A percentile compares a stretch with the other conserved stretches of the same genome.
These are phyloP conservation scores for Halocynthia roretzi DNA, from an alignment of 23 tunicate species.

Conservation along the genomic window DNA sequence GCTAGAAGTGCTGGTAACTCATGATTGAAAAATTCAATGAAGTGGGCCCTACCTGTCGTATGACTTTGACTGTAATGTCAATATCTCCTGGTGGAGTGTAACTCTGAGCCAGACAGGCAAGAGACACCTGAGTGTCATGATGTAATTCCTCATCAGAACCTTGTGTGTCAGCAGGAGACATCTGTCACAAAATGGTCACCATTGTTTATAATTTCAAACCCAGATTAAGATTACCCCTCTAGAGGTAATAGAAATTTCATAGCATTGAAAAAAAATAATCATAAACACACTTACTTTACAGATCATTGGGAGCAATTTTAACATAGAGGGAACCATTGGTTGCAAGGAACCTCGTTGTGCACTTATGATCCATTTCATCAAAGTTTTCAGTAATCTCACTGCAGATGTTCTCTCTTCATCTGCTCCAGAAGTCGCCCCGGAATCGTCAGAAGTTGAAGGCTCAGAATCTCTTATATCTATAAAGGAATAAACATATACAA, in stretches of 20 bases:
- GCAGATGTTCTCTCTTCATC: conserved; percentile 47
- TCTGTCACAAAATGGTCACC: neutral
- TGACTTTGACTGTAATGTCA: conserved; percentile 13
- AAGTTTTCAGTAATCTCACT: conserved; percentile 52
- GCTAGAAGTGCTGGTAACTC: neutral
- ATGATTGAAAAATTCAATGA: neutral
- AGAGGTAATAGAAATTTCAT: no score
- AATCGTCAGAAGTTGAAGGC: conserved; percentile 1
- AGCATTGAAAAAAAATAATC: neutral
- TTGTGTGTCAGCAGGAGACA: conserved; percentile 23
- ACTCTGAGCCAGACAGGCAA: conserved; percentile 74
- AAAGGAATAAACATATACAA: no score
- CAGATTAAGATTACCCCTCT: no score
- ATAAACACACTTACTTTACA: conserved; percentile 27
- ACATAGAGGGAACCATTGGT: conserved; percentile 31
- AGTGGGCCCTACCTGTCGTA: conserved; percentile 21
- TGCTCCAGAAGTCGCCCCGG: conserved; percentile 4
- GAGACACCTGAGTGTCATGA: conserved; percentile 43
- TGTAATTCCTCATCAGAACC: conserved; percentile 80
- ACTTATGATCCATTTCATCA: conserved; percentile 68
- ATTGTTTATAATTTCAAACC: no score
- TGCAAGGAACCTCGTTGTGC: conserved; percentile 64
- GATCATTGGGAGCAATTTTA: conserved; percentile 60
- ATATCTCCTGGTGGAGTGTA: conserved; percentile 33
- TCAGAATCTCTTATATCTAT: no score